Evolutionary conservation across 2,888 invertebrate genomes (phyloP).

Genomic region (Antheraea assamensis): DNA sequence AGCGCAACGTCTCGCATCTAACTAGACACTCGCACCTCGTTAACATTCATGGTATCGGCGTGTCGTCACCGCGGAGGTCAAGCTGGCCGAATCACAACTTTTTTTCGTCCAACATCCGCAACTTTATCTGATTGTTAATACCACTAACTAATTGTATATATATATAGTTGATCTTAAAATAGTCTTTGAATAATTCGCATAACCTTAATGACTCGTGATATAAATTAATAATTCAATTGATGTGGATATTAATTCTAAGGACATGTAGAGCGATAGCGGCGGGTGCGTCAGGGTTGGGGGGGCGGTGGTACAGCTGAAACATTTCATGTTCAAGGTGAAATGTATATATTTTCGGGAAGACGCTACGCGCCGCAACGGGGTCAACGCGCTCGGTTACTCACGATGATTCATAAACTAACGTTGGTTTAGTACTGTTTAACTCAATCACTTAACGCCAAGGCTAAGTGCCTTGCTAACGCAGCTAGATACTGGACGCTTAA

Average conservation of each 20-base stretch:
- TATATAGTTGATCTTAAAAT: no score
- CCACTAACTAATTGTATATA: no score
- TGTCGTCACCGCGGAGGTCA: not conserved
- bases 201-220: not conserved
- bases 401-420: conserved; percentile 20
- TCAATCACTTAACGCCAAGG: conserved; percentile 15
- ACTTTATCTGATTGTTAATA: not conserved
- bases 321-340: conserved; percentile 14
- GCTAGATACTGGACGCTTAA: not conserved
- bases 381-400: conserved; percentile 21
- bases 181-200: no score
- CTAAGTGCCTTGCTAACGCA: conserved; percentile 1
- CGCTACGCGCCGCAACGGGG: not conserved
- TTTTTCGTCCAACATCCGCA: not conserved
- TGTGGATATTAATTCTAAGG: not conserved
- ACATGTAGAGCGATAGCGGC: not conserved
- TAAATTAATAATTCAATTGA: not conserved
- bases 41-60: not conserved
- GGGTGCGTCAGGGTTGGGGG: not conserved
- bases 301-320: not conserved
- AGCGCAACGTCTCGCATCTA: not conserved
- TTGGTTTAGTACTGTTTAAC: conserved; percentile 15
- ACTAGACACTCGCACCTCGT: not conserved
- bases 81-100: not conserved
- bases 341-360: conserved; percentile 17